Evolutionary conservation across 2,797 vertebrate species (phyloP).

Genomic region (Acanthornis magna): DNA sequence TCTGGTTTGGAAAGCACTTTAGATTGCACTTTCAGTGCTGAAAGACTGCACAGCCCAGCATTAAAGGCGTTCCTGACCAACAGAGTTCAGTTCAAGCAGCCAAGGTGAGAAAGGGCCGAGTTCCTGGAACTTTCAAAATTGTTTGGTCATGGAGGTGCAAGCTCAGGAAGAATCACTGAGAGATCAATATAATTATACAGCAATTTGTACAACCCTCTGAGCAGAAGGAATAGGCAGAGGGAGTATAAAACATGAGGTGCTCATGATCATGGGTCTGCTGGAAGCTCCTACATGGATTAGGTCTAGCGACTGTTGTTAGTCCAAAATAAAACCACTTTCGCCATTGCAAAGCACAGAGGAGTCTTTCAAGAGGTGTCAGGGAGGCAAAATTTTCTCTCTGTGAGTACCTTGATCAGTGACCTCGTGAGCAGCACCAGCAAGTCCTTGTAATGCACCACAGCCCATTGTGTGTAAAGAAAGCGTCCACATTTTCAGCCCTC

Average conservation of each 20-base stretch:
- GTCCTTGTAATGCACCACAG: neutral
- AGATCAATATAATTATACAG: neutral
- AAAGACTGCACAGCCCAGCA: neutral
- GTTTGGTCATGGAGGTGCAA: neutral
- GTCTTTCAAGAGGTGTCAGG: rapidly evolving
- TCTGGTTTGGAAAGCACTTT: neutral
- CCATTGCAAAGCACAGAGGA: neutral
- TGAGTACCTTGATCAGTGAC: neutral
- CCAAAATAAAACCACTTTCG: neutral
- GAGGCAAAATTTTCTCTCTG: neutral
- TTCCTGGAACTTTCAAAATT: neutral
- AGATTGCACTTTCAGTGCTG: neutral
- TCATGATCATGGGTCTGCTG: neutral
- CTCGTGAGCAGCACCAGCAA: neutral
- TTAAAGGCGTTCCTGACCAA: neutral
- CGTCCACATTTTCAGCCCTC: neutral
- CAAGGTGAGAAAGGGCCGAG: neutral
- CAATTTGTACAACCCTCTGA: neutral
- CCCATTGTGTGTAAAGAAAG: neutral
- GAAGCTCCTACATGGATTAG: neutral
- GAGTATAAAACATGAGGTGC: neutral
- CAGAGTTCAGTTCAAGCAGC: neutral
- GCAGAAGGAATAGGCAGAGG: neutral
- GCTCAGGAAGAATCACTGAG: neutral
- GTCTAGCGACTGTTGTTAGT: no score